Evolutionary conservation across 2,888 invertebrate genomes (phyloP).

Genomic region (Eupithecia tripunctaria): DNA sequence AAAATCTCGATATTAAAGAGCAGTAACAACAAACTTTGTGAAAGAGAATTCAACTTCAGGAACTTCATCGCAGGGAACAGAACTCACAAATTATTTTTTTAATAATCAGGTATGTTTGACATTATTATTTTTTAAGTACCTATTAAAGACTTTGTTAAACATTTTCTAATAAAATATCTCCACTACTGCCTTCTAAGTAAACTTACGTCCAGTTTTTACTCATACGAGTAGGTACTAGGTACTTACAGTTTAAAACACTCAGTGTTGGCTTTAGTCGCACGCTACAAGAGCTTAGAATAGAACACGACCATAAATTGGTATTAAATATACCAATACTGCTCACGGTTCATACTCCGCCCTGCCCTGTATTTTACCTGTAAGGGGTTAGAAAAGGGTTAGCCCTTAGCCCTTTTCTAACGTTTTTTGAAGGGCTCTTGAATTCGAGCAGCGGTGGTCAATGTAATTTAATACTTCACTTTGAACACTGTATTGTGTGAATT

Average conservation of each 20-base stretch:
- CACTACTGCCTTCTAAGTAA: background rate
- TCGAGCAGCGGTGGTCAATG: slow-evolving; percentile 63
- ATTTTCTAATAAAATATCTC: background rate
- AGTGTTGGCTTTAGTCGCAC: background rate
- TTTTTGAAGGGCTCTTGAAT: slow-evolving; percentile 59
- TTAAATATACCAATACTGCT: background rate
- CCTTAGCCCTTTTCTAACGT: slow-evolving; percentile 59
- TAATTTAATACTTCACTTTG: slow-evolving; percentile 62
- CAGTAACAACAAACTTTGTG: too few species aligned
- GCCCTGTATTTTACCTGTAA: slow-evolving; percentile 21
- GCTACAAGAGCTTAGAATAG: background rate
- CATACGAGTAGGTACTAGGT: too few species aligned
- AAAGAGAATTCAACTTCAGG: too few species aligned
- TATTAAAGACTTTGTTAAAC: too few species aligned
- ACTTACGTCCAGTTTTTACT: too few species aligned
- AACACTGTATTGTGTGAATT: slow-evolving; percentile 33
- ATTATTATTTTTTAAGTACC: background rate
- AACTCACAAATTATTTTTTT: too few species aligned
- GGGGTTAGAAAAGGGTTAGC: slow-evolving; percentile 44
- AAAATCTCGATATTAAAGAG: too few species aligned
- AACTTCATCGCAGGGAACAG: too few species aligned
- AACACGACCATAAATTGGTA: background rate
- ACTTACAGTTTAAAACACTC: background rate
- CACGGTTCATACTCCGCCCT: slow-evolving; percentile 17
- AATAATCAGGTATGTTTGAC: background rate